Base-by-base conservation (phyloP, 2,113 vertebrate species). In the Gymnorhina tibicen region DNA sequence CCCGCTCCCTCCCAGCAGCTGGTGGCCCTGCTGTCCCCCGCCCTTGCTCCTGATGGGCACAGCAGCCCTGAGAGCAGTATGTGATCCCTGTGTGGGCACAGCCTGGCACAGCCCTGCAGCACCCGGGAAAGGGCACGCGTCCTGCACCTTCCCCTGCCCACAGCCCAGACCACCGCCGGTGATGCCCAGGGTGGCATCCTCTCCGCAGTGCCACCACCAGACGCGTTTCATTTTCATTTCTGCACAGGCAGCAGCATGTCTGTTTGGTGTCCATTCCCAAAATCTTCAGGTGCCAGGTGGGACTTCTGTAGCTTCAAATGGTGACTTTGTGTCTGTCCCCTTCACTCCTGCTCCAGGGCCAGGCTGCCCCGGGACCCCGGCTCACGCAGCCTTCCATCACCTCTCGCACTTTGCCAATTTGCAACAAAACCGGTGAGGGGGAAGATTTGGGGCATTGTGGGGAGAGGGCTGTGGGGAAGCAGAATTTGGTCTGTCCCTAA, bases 301-400 rank as follows among this genome's bases (percentile, higher is more conserved):
- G 44, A 58, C 46, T 62, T 56, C 49, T 26, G 30, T 21, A 39
- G 27, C 44, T 83, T 68, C n/a, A 28, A 3, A 13, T 1, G 1
- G 35, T 58, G 77, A 47, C 39, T 72, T 49, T 9, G 22, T 52
- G 26, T 66, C 26, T 53, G 14, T 24, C 18, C 15, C 37, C 46
- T 64, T 26, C 2, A 3, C 22, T 47, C 33, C 27, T 60, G 24
- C 35, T 13, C 50, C 23, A 26, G 2, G 8, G 46, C 39, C 2
- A 6, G 59, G 28, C 46, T 84, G 69, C 42, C 27, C 23, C 0
- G 0, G 70, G 28, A 68, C 10, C 37, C 21, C 0, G 0, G 17
- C 33, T 62, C 7, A 2, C 12, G 2, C 4, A 64, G 27, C 46
- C 21, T 33, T 62, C 80, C 13, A 5, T 41, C 64, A 39, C n/a